These are phyloP conservation scores for Austrolebias charrua DNA, from an alignment of 2,797 vertebrate genomes.

Conservation along the genomic window DNA sequence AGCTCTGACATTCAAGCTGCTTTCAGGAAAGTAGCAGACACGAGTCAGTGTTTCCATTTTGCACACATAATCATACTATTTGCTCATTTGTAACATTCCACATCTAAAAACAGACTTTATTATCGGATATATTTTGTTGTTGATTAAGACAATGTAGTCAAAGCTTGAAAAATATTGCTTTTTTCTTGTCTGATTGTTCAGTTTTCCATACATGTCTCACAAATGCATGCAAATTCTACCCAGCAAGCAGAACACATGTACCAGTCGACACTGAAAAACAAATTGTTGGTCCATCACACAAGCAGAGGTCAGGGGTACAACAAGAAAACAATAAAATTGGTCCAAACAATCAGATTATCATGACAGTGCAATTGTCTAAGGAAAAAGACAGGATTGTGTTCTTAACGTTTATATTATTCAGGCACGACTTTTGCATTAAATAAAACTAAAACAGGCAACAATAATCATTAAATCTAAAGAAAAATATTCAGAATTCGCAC, in stretches of 20 bases:
- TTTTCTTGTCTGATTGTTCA: slow-evolving; percentile 46
- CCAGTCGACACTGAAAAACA: slow-evolving; percentile 40
- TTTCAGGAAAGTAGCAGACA: slow-evolving; percentile 17
- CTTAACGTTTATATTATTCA: slow-evolving; percentile 66
- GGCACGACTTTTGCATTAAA: slow-evolving; percentile 62
- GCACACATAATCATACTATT: slow-evolving; percentile 1
- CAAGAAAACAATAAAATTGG: slow-evolving; percentile 20
- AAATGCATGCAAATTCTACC: slow-evolving; percentile 62
- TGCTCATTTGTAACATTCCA: slow-evolving; percentile 38
- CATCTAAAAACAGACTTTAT: slow-evolving; percentile 50
- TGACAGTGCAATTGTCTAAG: slow-evolving; percentile 69
- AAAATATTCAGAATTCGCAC: slow-evolving; percentile 51
- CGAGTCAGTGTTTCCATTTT: slow-evolving; percentile 10
- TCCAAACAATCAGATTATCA: slow-evolving; percentile 49
- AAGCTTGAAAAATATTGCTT: slow-evolving; percentile 60
- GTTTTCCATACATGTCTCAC: slow-evolving; percentile 36
- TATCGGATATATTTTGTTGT: slow-evolving; percentile 42
- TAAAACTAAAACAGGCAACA: slow-evolving; percentile 34
- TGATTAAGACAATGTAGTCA: slow-evolving; percentile 29
- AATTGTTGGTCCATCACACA: slow-evolving; percentile 42
- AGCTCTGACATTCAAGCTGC: slow-evolving; percentile 36
- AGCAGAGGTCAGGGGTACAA: slow-evolving; percentile 43
- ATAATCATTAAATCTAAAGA: slow-evolving; percentile 25
- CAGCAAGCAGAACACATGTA: slow-evolving; percentile 41
- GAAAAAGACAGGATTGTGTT: slow-evolving; percentile 63